phyloP scores from a whole-genome alignment of 2,797 vertebrate species.

The Diceros bicornis region DNA sequence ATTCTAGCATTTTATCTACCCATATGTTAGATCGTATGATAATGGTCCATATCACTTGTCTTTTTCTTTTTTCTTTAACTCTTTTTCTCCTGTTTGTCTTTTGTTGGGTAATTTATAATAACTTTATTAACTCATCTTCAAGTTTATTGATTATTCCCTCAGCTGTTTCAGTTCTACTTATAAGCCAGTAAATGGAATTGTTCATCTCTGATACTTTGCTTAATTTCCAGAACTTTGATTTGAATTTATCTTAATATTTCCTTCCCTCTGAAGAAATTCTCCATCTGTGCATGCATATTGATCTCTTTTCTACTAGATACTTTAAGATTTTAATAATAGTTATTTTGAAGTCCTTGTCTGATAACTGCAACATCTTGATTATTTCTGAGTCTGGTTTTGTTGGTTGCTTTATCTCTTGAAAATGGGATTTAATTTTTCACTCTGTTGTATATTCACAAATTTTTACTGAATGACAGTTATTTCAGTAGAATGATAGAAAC shows the following conservation, averaged over 20 bases:
- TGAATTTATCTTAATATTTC: background rate
- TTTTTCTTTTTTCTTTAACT: background rate
- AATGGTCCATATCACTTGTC: background rate
- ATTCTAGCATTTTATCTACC: background rate
- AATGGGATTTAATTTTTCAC: background rate
- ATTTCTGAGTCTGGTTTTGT: background rate
- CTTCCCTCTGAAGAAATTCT: background rate
- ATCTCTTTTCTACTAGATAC: background rate
- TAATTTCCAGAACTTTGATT: background rate
- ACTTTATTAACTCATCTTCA: background rate
- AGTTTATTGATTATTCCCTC: background rate
- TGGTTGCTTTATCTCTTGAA: background rate
- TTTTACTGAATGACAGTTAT: background rate
- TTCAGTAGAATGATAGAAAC: background rate
- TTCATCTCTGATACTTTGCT: background rate
- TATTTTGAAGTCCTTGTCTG: background rate
- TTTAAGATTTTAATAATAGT: background rate
- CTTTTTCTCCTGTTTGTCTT: background rate
- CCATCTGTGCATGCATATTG: background rate
- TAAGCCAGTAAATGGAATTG: background rate
- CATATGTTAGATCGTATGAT: background rate
- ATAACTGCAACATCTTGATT: background rate
- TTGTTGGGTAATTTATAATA: background rate
- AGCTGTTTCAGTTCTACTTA: background rate
- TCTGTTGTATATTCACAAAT: background rate